These are phyloP conservation scores for Arrhamphus sclerolepis DNA, from an alignment of 2,797 vertebrate genomes.

Conservation along the genomic window DNA sequence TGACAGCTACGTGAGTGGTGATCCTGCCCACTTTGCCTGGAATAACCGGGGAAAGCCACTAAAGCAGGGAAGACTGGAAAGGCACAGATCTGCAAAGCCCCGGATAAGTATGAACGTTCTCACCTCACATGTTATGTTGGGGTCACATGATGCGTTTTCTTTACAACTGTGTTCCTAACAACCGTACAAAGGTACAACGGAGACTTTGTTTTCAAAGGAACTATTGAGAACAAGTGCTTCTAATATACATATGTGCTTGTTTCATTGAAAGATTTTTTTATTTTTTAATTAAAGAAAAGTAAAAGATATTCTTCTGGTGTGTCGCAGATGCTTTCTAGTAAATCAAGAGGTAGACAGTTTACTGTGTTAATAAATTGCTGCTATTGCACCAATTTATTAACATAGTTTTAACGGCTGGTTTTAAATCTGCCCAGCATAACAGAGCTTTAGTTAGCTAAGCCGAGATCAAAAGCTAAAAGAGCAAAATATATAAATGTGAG, in stretches of 20 bases:
- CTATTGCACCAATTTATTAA: conserved; percentile 16
- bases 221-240: background rate
- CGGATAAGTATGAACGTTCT: too few species aligned
- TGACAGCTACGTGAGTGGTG: too few species aligned
- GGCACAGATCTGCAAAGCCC: too few species aligned
- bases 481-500: too few species aligned
- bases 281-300: conserved; percentile 10
- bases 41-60: too few species aligned
- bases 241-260: conserved; percentile 17
- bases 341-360: conserved; percentile 2
- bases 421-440: conserved; percentile 12
- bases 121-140: background rate
- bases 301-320: conserved; percentile 1
- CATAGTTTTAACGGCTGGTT: conserved; percentile 16
- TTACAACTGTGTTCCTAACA: conserved; percentile 9
- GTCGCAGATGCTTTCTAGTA: background rate
- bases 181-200: conserved; percentile 14
- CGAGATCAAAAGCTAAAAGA: too few species aligned
- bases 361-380: conserved; percentile 13
- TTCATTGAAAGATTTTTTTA: conserved; percentile 11
- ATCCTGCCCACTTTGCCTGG: too few species aligned
- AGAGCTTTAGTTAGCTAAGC: too few species aligned
- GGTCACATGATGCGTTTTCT: conserved; percentile 13
- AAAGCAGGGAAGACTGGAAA: too few species aligned
- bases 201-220: conserved; percentile 16